Base-by-base conservation (phyloP, 2,888 invertebrate genomes). In the Nesidiocoris tenuis region DNA sequence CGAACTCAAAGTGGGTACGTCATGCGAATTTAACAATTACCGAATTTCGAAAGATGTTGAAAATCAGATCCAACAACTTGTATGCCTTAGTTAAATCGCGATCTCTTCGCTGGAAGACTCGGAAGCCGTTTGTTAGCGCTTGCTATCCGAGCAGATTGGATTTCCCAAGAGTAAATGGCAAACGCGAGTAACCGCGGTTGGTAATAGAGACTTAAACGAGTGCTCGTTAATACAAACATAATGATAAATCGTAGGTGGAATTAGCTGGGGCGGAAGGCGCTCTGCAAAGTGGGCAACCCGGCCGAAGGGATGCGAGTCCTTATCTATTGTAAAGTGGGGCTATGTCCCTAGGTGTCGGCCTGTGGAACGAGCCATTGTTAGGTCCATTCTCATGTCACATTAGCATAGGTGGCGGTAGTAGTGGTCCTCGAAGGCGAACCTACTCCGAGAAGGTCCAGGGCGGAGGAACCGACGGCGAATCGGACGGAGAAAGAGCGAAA, bases 181-280 rank as follows among this genome's bases (percentile, higher is more conserved):
- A 59, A 59, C 59, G 59, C 59, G 59, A 17, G 59, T n/a, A 17
- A 59, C 59, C 17, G 59, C 59, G 59, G 59, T 59, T 19, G 63
- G 63, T 74, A 64, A 74, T 74, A 74, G 74, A 74, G 74, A 71
- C 71, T 71, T 71, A 59, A 71, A 71, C 71, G 71, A 74, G 75
- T 23, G 23, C 75, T 75, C 75, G 75, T 76, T 76, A 76, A 76
- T 76, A 76, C 76, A 76, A 76, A 76, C 76, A 67, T 76, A 76
- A 76, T 76, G 76, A 76, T 76, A 76, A 76, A 76, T 76, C 76
- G 63, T 63, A 68, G 76, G 39, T 76, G 76, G 71, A 76, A 70
- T 76, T 70, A 71, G 68, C 76, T 63, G 63, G 55, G 39, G 61
- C 17, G 71, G 71, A 71, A 71, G 71, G 71, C 25, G 25, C 24